Base-by-base conservation (phyloP, 2,888 invertebrate species). In the Itoplectis maculator region DNA sequence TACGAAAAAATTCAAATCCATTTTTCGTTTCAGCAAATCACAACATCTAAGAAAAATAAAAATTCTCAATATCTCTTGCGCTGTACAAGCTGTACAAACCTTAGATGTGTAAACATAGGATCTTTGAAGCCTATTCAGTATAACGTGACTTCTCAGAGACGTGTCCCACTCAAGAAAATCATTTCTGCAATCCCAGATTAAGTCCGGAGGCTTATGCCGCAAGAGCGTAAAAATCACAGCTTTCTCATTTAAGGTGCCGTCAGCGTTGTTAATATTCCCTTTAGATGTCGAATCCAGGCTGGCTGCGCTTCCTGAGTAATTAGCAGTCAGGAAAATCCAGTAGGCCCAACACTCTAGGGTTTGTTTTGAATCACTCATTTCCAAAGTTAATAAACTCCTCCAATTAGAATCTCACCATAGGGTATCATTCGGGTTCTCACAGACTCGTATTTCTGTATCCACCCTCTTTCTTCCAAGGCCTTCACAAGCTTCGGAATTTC, bases 391-490 rank as follows among this genome's bases (percentile, higher is more conserved):
- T 42, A 13, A 70, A 63, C 29, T 49, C 15, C 11, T 65, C 9
- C 13, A 7, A 20, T 9, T 20, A 0, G 29, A 35, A 1, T 42
- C 86, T 87, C 88, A 91, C 91, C 90, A 75, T 92, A 92, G 20
- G 91, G 89, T 80, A 91, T 80, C 73, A 85, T 87, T 87, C 92
- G 88, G 20, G 91, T 92, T 86, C 88, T 91, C 23, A 84, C 84
- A 15, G 89, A 85, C 81, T 92, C 91, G 84, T 91, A 92, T 85
- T 92, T 92, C 78, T 91, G 90, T 2, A 92, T 79, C 92, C 92
- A 92, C 3, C 92, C 91, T 65, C 91, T 87, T 45, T 89, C 84
- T 82, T 90, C 87, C 47, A 92, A 85, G 65, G 89, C 88, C 79
- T 88, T 88, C 73, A 89, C 88, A 77, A 92, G 86, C 82, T 88